Evolutionary conservation across 2,797 vertebrate genomes (phyloP).

Genomic region (Sebastes trivittatus): DNA sequence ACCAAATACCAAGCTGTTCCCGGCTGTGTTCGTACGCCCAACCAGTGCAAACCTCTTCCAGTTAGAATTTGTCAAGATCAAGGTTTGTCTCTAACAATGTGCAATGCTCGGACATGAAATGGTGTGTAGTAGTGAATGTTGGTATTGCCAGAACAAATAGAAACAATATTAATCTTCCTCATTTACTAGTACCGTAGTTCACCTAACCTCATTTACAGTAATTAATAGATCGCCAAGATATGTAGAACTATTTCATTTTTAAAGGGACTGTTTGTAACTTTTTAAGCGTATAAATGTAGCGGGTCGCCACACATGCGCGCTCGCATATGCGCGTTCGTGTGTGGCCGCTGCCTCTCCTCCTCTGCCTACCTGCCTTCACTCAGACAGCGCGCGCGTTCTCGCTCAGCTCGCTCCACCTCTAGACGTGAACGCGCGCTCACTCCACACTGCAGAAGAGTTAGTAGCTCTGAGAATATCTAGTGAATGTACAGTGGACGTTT

Average conservation of each 20-base stretch:
- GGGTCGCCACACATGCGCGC: too few species aligned
- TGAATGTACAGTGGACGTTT: too few species aligned
- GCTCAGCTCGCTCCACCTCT: too few species aligned
- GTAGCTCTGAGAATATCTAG: too few species aligned
- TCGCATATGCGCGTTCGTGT: too few species aligned
- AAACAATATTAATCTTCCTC: not conserved
- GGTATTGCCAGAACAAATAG: not conserved
- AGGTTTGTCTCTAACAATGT: constrained; percentile 81
- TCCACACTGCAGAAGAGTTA: too few species aligned
- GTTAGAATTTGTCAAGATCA: constrained; percentile 95
- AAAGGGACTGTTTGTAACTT: too few species aligned
- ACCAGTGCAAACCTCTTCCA: constrained; percentile 95
- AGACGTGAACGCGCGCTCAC: too few species aligned
- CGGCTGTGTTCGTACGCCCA: constrained; percentile 93
- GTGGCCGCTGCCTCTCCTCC: too few species aligned
- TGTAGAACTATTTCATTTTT: not conserved
- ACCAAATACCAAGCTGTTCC: constrained; percentile 95
- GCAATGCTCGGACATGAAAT: not conserved
- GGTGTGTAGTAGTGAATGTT: not conserved
- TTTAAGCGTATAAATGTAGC: too few species aligned
- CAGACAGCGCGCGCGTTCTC: too few species aligned
- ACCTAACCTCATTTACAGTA: not conserved
- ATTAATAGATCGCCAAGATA: not conserved
- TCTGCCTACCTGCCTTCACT: too few species aligned
- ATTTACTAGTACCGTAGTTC: not conserved